These are phyloP conservation scores for Stenotaenia linearis DNA, from an alignment of 2,888 invertebrate species.

Conservation along the genomic window DNA sequence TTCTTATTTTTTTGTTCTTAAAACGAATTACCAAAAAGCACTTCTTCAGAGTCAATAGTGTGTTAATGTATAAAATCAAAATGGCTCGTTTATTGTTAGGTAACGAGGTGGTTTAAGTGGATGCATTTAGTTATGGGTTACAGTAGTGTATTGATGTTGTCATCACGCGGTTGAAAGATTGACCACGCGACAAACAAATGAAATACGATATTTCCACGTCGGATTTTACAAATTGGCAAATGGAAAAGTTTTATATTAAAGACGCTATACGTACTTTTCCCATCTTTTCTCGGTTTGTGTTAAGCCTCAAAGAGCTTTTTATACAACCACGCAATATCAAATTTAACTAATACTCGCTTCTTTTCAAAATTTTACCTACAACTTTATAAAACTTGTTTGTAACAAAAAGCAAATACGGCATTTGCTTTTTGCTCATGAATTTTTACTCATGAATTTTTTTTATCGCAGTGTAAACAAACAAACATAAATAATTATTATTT, in stretches of 20 bases:
- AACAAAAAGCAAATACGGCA: too few species aligned
- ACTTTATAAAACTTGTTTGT: too few species aligned
- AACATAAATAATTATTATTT: neutral
- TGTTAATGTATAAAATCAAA: neutral
- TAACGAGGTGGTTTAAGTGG: neutral
- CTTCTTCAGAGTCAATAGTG: neutral
- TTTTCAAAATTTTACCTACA: neutral
- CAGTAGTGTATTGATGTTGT: neutral
- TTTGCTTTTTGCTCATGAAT: too few species aligned
- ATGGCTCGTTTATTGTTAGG: neutral
- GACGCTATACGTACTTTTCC: neutral
- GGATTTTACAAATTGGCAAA: conserved; percentile 12
- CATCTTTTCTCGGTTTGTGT: neutral
- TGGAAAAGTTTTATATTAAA: conserved; percentile 21
- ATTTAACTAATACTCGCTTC: neutral
- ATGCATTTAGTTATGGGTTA: neutral
- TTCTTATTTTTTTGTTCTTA: neutral
- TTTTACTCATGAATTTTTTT: too few species aligned
- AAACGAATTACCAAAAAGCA: neutral
- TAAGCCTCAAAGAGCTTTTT: neutral
- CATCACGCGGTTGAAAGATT: conserved; percentile 14
- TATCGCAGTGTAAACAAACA: too few species aligned
- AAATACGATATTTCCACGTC: conserved; percentile 10
- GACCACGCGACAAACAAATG: conserved; percentile 22
- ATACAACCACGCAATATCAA: neutral